phyloP scores from a whole-genome alignment of 92 coral and sea anemone species.

The Blastomussa wellsi region DNA sequence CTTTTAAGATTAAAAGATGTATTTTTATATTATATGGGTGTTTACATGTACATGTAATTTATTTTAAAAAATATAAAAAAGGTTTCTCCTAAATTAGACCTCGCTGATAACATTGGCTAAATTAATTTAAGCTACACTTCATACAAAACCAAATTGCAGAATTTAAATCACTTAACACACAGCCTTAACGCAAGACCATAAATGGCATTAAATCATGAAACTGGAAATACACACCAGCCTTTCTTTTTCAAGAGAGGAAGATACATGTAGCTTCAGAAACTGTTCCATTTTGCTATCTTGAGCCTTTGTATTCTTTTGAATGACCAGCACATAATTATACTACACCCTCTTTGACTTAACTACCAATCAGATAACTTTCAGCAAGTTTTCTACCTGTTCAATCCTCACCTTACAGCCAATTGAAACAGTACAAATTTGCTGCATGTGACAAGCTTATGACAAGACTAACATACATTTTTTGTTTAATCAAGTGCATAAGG shows the following conservation, averaged over 20 bases:
- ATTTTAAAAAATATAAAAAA: constrained; percentile 39
- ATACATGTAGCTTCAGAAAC: not conserved
- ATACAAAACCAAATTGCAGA: constrained; percentile 6
- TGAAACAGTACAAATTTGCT: not conserved
- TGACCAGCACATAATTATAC: not conserved
- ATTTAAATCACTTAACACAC: not conserved
- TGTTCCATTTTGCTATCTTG: not conserved
- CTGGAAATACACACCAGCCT: not conserved
- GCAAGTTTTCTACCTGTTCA: not conserved
- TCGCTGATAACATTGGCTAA: not conserved
- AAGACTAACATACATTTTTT: not conserved
- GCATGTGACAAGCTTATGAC: not conserved
- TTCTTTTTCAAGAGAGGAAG: not conserved
- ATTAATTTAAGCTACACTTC: not conserved
- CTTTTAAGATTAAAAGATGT: not conserved
- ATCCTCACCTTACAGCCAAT: not conserved
- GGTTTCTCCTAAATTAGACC: not conserved
- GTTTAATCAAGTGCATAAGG: no score
- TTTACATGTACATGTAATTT: constrained; percentile 29
- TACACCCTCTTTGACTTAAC: constrained; percentile 4
- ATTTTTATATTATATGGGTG: not conserved
- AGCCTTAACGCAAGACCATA: not conserved
- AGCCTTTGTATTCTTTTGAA: not conserved
- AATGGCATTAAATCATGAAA: not conserved
- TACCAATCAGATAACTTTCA: not conserved